These are phyloP conservation scores for Gymnorhina tibicen DNA, from an alignment of 2,113 vertebrate species.

Conservation along the genomic window DNA sequence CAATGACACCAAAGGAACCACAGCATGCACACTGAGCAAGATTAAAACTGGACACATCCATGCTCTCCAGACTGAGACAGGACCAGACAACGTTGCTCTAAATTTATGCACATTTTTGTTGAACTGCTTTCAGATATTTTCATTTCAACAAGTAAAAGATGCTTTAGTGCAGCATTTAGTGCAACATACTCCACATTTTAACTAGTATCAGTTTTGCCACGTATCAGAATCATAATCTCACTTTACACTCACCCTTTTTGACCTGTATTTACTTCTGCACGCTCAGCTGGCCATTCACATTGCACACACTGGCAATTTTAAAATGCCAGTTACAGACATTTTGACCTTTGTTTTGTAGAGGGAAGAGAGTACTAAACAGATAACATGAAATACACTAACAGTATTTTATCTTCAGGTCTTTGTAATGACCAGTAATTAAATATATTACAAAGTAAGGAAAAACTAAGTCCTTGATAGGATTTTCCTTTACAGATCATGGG, in stretches of 20 bases:
- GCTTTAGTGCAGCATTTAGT: not conserved
- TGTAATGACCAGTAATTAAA: not conserved
- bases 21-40: not conserved
- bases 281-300: slow-evolving; percentile 60
- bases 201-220: not conserved
- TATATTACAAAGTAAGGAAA: not conserved
- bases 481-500: not conserved
- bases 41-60: accelerated
- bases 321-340: slow-evolving; percentile 71
- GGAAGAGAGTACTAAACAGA: slow-evolving; percentile 67
- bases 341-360: slow-evolving; percentile 52
- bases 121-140: not conserved
- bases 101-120: not conserved
- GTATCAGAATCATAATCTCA: not conserved
- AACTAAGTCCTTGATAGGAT: not conserved
- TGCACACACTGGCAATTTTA: slow-evolving; percentile 65
- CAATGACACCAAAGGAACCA: not conserved
- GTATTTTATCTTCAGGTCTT: not conserved
- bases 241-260: slow-evolving; percentile 56
- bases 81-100: not conserved
- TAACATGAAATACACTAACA: not conserved
- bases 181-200: not conserved
- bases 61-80: not conserved
- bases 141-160: not conserved
- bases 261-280: slow-evolving; percentile 74